Percentiles rank a stretch among this genome's conserved stretches.
These are phyloP conservation scores for Pempheris klunzingeri DNA, from an alignment of 2,797 vertebrate genomes.

Conservation along the genomic window DNA sequence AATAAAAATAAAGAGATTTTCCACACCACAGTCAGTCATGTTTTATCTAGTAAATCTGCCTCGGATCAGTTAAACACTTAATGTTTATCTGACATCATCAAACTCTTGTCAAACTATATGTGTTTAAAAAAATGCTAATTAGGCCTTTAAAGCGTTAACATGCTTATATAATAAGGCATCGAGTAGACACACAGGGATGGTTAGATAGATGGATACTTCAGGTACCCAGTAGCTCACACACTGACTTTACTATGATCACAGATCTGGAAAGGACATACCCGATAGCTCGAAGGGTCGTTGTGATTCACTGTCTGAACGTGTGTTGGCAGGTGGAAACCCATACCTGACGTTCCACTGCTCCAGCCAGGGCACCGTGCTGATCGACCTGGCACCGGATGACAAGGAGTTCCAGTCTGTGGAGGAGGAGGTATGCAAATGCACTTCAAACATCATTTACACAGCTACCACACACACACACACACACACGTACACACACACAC, in stretches of 20 bases:
- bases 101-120: not conserved
- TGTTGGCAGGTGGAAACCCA: conserved; percentile 90
- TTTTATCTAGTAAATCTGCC: not conserved
- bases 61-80: no score
- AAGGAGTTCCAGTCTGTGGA: conserved; percentile 99
- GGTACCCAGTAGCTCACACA: no score
- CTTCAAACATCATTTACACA: not conserved
- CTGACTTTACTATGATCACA: not conserved
- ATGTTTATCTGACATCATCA: not conserved
- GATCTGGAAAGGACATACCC: not conserved
- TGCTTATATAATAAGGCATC: not conserved
- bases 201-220: no score
- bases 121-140: not conserved
- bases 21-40: no score
- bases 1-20: no score
- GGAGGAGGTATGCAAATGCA: conserved; percentile 90
- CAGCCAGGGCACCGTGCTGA: conserved; percentile 96
- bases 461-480: not conserved
- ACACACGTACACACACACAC: not conserved
- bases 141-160: not conserved
- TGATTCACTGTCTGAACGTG: not conserved
- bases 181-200: not conserved
- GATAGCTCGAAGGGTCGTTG: not conserved
- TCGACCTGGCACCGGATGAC: conserved; percentile 96
- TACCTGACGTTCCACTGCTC: conserved; percentile 99